Base-by-base conservation (phyloP, 2,888 invertebrate genomes). In the Ormyrus nitidulus region DNA sequence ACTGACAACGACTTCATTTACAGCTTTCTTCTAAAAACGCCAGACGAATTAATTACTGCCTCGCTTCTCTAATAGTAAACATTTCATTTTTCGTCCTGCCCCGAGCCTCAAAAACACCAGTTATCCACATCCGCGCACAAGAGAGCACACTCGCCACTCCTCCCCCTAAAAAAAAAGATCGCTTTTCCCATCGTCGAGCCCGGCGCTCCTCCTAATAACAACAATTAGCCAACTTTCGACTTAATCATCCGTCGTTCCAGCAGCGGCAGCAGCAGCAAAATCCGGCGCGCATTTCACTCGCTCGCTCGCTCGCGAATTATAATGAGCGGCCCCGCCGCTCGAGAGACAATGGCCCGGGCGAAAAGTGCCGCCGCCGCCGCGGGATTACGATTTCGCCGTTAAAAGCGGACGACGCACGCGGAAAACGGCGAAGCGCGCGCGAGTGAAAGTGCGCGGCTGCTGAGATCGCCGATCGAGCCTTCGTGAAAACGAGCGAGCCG, bases 161-260 rank as follows among this genome's bases (percentile, higher is more conserved):
- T 19, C 19, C 19, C 19, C 19, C 19, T 49, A 48, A 51, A 11
- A 71, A 11, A 71, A 71, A 71, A 13, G 13, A 59, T 51, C 58
- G 9, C 59, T 51, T 56, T 71, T 71, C 51, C 70, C 56, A 34
- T 56, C 51, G 19, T 62, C 48, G 2, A 19, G 6, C 5, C 49
- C 61, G 6, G 51, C 51, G 58, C 1, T 19, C 19, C 19, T 19
- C 19, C 19, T 59, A 49, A 65, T 51, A 66, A 46, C 66, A 53
- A 59, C 48, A 49, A 75, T 66, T 66, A 65, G n/a, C 56, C 66
- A 61, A 65, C 68, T 66, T 75, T 75, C 59, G 53, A 34, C 75
- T 68, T 61, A 51, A 68, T 68, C 68, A 19, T 68, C 46, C 66
- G 7, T 19, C 19, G 19, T 19, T 19, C 19, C 19, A 19, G 8